Evolutionary conservation across 1,140 invertebrate genomes (phyloP).

Genomic region (Brachionus koreanus): DNA sequence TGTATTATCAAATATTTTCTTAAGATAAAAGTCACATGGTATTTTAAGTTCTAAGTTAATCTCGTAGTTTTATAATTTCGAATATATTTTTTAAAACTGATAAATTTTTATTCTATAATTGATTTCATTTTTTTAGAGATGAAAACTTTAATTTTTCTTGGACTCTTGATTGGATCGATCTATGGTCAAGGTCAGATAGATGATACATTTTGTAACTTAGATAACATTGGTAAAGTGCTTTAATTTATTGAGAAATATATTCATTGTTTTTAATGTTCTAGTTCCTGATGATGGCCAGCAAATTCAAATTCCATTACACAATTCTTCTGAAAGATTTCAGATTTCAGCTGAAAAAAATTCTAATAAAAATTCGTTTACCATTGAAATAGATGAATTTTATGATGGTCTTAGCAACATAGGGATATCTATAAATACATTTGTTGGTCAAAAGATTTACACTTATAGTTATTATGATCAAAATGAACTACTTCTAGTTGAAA

Average conservation of each 20-base stretch:
- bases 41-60: neutral
- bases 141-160: neutral
- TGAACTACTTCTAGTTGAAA: constrained; percentile 20
- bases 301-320: neutral
- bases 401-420: constrained; percentile 26
- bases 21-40: neutral
- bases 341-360: constrained; percentile 20
- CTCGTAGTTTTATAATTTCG: neutral
- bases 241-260: neutral
- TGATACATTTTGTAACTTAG: constrained; percentile 36
- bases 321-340: neutral
- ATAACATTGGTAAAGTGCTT: neutral
- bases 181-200: neutral
- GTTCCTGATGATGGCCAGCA: constrained; percentile 25
- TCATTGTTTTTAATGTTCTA: neutral
- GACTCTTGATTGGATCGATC: neutral
- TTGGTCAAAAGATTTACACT: neutral
- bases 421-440: constrained; percentile 38
- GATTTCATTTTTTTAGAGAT: neutral
- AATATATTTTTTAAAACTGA: neutral
- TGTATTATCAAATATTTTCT: neutral
- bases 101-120: neutral
- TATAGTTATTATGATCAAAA: constrained; percentile 43
- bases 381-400: constrained; percentile 41
- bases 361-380: neutral